These are phyloP conservation scores for Umimayanthus kanabou DNA, from an alignment of 92 coral and sea anemone genomes.

Conservation along the genomic window DNA sequence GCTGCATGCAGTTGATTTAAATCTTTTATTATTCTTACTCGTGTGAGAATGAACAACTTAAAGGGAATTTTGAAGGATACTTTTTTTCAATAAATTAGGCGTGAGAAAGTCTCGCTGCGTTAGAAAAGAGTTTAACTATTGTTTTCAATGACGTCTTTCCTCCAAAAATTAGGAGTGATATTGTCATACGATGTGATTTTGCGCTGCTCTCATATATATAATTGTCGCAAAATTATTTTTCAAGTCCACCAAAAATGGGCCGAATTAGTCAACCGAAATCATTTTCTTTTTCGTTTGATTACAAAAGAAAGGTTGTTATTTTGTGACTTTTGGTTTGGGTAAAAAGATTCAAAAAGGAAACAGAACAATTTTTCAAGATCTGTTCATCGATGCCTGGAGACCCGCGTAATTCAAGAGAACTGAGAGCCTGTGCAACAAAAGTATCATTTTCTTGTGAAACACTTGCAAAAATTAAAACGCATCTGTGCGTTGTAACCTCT, in stretches of 20 bases:
- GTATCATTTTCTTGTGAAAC: conserved; percentile 9
- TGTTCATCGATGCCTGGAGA: neutral
- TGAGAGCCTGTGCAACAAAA: neutral
- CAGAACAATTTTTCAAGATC: neutral
- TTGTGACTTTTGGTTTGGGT: neutral
- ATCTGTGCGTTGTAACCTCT: neutral
- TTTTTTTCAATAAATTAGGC: neutral
- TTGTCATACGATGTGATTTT: neutral
- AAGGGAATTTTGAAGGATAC: neutral
- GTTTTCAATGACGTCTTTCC: conserved; percentile 4
- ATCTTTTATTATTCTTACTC: too few species aligned
- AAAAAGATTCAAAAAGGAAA: neutral
- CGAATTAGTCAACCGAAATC: neutral
- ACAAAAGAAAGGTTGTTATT: neutral
- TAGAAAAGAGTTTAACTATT: neutral
- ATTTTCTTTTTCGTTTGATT: neutral
- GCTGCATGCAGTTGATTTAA: neutral
- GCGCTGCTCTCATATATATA: neutral
- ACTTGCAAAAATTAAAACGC: neutral
- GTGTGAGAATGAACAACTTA: neutral
- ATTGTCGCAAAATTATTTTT: neutral
- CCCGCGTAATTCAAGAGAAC: neutral
- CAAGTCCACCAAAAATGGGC: conserved; percentile 31
- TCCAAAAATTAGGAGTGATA: neutral
- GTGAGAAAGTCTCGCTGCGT: conserved; percentile 19